phyloP scores from a whole-genome alignment of 92 coral and sea anemone species.

The Porites rus region DNA sequence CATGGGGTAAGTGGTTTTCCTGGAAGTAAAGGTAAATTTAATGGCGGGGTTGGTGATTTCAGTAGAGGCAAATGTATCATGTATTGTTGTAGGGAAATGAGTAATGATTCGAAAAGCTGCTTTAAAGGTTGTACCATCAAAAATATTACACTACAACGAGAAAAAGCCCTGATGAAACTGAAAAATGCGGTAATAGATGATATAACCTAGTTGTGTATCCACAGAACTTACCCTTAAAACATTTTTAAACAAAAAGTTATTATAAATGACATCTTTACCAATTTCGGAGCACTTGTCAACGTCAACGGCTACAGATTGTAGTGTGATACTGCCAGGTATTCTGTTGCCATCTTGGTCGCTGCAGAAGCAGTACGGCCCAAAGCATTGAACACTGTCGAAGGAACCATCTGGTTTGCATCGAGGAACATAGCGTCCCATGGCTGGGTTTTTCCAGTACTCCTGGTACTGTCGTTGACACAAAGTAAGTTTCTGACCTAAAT shows the following conservation, averaged over 20 bases:
- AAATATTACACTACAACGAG: too few relatives aligned
- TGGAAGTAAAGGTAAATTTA: background rate
- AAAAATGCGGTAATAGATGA: too few relatives aligned
- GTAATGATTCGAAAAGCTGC: too few relatives aligned
- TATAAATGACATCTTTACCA: constrained; percentile 42
- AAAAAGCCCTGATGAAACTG: too few relatives aligned
- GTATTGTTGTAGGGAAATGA: background rate
- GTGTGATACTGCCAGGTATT: constrained; percentile 50
- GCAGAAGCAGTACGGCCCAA: constrained; percentile 77
- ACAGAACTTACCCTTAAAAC: too few relatives aligned
- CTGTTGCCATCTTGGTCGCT: constrained; percentile 64
- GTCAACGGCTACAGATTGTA: constrained; percentile 29
- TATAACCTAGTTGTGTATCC: too few relatives aligned
- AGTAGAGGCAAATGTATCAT: background rate
- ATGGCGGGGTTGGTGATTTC: background rate
- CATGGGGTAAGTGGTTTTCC: constrained; percentile 70
- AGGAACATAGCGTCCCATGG: constrained; percentile 76
- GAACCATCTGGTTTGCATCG: constrained; percentile 76
- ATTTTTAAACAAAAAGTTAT: background rate
- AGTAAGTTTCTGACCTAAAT: constrained; percentile 64
- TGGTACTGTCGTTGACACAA: constrained; percentile 77
- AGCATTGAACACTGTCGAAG: constrained; percentile 75
- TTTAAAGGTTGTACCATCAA: too few relatives aligned
- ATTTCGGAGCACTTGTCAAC: constrained; percentile 36
- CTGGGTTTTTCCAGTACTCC: constrained; percentile 73